Conservation (phyloP, 2,888 invertebrate genomes). For the Ceratothoa steindachneri region DNA sequence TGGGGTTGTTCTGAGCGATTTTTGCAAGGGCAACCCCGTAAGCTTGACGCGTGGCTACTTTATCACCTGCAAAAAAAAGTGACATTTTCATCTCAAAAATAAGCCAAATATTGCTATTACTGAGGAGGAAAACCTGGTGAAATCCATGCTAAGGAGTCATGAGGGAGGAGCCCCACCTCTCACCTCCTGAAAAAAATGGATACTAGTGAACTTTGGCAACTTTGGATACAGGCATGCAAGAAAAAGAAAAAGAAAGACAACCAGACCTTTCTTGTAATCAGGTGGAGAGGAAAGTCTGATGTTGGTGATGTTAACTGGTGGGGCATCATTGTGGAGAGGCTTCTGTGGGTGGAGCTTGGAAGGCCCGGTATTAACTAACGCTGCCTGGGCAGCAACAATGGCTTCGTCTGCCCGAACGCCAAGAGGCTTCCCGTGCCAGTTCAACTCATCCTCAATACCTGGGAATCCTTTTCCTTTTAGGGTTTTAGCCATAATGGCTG, state of each 20-base stretch:
- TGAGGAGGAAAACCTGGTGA: no score
- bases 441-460: constrained; percentile 84
- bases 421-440: constrained; percentile 98
- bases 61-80: constrained; percentile 65
- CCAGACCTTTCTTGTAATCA: constrained; percentile 61
- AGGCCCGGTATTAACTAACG: constrained; percentile 54
- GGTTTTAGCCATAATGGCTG: constrained; percentile 91
- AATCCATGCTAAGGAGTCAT: no score
- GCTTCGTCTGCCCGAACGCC: constrained; percentile 73
- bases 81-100: no score
- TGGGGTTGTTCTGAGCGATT: constrained; percentile 63
- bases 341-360: constrained; percentile 62
- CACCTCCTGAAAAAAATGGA: no score
- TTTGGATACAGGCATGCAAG: no score
- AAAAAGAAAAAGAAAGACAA: no score
- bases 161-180: no score
- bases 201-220: no score
- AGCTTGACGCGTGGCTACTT: constrained; percentile 82
- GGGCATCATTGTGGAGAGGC: constrained; percentile 66
- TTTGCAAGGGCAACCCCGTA: constrained; percentile 93
- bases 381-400: constrained; percentile 26
- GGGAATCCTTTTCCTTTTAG: constrained; percentile 88
- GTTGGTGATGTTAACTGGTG: constrained; percentile 67
- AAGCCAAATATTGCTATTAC: no score
- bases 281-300: constrained; percentile 75